These are phyloP conservation scores for Disparrhopalites patrizii DNA, from an alignment of 2,888 invertebrate species.

Conservation along the genomic window DNA sequence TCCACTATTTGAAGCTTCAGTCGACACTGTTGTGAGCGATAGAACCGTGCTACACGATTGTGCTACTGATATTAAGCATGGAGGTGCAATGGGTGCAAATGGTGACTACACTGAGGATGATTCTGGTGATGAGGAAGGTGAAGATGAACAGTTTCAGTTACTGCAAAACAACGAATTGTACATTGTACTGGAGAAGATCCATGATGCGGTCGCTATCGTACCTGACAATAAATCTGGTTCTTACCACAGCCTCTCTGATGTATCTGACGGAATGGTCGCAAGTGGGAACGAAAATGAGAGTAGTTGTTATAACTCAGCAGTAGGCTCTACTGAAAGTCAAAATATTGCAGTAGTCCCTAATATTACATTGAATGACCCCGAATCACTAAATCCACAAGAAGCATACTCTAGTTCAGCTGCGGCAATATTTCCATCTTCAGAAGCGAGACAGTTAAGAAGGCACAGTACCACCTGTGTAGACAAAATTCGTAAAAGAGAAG, in stretches of 20 bases:
- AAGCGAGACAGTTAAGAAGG: not conserved
- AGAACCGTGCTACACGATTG: constrained; percentile 14
- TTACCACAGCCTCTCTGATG: constrained; percentile 44
- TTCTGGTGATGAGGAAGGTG: constrained; percentile 12
- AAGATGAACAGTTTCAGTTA: constrained; percentile 24
- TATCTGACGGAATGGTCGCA: constrained; percentile 29
- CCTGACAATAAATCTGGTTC: constrained; percentile 43
- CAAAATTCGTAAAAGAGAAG: not conserved
- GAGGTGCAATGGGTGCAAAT: not conserved
- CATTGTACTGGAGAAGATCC: constrained; percentile 40
- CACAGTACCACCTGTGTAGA: not conserved
- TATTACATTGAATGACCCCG: not conserved
- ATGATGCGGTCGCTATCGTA: constrained; percentile 32
- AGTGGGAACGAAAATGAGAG: constrained; percentile 26
- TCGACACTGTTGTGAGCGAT: constrained; percentile 24
- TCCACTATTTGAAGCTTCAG: constrained; percentile 25
- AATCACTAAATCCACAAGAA: not conserved
- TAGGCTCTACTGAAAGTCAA: constrained; percentile 27
- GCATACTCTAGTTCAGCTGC: constrained; percentile 7
- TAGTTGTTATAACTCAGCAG: constrained; percentile 16
- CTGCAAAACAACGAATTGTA: constrained; percentile 14
- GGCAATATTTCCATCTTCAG: not conserved
- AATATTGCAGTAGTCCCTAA: too few relatives aligned
- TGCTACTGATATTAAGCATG: not conserved
- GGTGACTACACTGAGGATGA: constrained; percentile 8